Conservation (phyloP, 1,140 invertebrate species). For the Delia radicum region DNA sequence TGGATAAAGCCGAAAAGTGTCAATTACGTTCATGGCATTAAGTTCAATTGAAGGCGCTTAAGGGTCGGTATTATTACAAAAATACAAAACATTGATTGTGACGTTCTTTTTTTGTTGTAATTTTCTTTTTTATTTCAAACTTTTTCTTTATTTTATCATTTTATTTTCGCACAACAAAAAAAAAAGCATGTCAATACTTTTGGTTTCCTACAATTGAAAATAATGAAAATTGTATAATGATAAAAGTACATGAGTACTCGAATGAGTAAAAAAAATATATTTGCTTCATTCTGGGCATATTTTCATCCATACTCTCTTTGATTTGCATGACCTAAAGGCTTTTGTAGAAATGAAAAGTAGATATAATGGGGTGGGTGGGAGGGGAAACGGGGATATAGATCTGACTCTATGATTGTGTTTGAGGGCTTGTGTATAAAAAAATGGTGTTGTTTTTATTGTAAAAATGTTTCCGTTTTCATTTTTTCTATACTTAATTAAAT, state of each 20-base stretch:
- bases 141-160: background rate
- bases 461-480: background rate
- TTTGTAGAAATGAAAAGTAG: background rate
- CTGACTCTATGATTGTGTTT: background rate
- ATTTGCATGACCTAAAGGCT: background rate
- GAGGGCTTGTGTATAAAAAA: background rate
- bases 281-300: background rate
- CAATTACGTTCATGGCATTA: constrained; percentile 4
- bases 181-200: background rate
- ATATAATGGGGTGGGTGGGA: background rate
- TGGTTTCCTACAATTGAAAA: no score
- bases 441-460: background rate
- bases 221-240: background rate
- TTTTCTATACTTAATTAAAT: background rate
- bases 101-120: background rate
- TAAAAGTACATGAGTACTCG: background rate
- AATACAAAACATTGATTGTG: constrained; percentile 4
- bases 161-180: no score
- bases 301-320: background rate
- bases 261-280: no score
- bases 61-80: background rate
- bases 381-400: background rate
- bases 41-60: constrained; percentile 1
- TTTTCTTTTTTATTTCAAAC: background rate
- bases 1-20: background rate